A percentile compares a stretch with the other conserved stretches of the same genome.
Evolutionary conservation across 2,888 invertebrate genomes (phyloP).

Genomic region (Cephus pulcher): DNA sequence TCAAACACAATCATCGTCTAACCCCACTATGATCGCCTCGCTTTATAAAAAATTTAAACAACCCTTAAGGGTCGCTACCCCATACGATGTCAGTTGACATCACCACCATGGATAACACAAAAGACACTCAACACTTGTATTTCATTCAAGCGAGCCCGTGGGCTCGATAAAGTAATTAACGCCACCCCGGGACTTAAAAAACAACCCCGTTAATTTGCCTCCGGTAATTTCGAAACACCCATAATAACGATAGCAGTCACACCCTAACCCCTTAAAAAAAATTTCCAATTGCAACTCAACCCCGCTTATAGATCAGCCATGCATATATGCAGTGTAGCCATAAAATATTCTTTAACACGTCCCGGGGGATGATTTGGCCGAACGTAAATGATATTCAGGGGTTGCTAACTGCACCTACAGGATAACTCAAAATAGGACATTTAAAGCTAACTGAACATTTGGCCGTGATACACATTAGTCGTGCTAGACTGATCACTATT

Average conservation of each 20-base stretch:
- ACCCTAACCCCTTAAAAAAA: not conserved
- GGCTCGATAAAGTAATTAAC: not conserved
- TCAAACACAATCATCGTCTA: not conserved
- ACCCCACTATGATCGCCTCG: not conserved
- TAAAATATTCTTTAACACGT: constrained; percentile 48
- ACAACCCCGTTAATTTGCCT: not conserved
- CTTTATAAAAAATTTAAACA: not conserved
- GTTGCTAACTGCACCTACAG: constrained; percentile 44
- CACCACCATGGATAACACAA: not conserved
- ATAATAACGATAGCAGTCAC: too few relatives aligned
- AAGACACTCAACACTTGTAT: not conserved
- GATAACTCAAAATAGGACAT: constrained; percentile 31
- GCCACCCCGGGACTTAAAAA: not conserved
- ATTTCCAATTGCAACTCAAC: not conserved
- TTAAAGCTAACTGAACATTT: constrained; percentile 61
- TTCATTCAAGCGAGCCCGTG: not conserved
- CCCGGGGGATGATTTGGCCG: constrained; percentile 28
- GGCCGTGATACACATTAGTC: constrained; percentile 59
- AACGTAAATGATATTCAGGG: constrained; percentile 21
- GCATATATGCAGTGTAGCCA: constrained; percentile 10
- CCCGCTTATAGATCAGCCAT: not conserved
- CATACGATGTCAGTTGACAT: not conserved
- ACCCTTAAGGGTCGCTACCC: not conserved
- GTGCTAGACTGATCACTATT: constrained; percentile 54
- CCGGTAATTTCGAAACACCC: not conserved